phyloP scores from a whole-genome alignment of 2,888 invertebrate species.

The Mythimna lalbum region DNA sequence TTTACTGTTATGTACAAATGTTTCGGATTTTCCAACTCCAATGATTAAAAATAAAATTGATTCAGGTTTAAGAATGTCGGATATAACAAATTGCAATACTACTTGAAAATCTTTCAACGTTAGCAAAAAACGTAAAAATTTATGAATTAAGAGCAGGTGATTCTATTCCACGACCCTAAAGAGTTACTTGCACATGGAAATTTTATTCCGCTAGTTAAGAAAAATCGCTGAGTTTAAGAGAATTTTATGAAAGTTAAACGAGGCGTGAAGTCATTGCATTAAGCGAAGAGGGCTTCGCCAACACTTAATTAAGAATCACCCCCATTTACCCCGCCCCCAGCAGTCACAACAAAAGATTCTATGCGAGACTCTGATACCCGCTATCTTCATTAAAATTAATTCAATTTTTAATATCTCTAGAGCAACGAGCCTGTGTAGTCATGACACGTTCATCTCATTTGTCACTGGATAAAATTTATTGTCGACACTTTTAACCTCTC shows the following conservation, averaged over 20 bases:
- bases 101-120: slow-evolving; percentile 6
- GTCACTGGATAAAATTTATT: slow-evolving; percentile 73
- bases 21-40: neutral
- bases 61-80: neutral
- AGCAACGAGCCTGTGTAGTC: slow-evolving; percentile 61
- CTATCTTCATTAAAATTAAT: slow-evolving; percentile 85
- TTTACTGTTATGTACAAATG: neutral
- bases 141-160: slow-evolving; percentile 35
- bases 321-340: slow-evolving; percentile 74
- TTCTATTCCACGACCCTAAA: slow-evolving; percentile 37
- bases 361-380: slow-evolving; percentile 73
- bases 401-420: slow-evolving; percentile 82
- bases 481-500: slow-evolving; percentile 58
- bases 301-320: slow-evolving; percentile 90
- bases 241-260: slow-evolving; percentile 90
- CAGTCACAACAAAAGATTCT: slow-evolving; percentile 88
- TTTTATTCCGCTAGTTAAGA: slow-evolving; percentile 83
- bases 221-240: slow-evolving; percentile 87
- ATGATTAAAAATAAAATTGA: no score
- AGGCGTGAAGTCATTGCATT: slow-evolving; percentile 89
- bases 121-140: slow-evolving; percentile 26
- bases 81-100: neutral
- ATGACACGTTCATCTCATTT: slow-evolving; percentile 76
- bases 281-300: slow-evolving; percentile 87
- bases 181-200: slow-evolving; percentile 71